Conservation (phyloP, 2,113 vertebrate species). For the Epinephelus cyanopodus region DNA sequence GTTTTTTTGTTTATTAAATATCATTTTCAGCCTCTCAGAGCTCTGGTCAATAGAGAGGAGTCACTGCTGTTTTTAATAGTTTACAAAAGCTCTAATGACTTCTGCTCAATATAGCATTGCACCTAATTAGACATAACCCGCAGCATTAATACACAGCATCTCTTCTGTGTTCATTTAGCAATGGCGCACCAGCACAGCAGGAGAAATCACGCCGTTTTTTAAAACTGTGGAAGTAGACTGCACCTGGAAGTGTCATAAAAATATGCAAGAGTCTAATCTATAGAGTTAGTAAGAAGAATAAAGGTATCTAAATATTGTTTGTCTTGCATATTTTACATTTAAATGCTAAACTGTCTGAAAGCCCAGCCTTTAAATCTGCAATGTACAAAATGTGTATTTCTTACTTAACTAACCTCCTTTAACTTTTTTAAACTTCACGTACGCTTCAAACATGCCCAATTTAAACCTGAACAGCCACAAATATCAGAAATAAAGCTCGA, state of each 20-base stretch:
- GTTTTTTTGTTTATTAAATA: not conserved
- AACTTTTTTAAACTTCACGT: not conserved
- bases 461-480: not conserved
- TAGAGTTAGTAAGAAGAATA: not conserved
- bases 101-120: conserved; percentile 47
- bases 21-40: not conserved
- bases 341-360: not conserved
- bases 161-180: conserved; percentile 17
- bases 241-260: not conserved
- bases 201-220: not conserved
- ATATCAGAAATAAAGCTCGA: not conserved
- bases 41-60: conserved; percentile 31
- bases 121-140: conserved; percentile 29
- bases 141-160: conserved; percentile 18
- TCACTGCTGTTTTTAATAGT: conserved; percentile 49
- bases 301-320: not conserved
- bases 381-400: not conserved
- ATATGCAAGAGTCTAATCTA: not conserved
- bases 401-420: too few species aligned
- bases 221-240: not conserved
- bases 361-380: not conserved
- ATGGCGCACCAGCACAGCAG: not conserved
- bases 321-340: not conserved
- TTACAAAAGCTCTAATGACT: conserved; percentile 52
- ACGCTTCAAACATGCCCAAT: not conserved